Evolutionary conservation across 1,140 invertebrate species (phyloP).

Genomic region (Propsilocerus akamusi): DNA sequence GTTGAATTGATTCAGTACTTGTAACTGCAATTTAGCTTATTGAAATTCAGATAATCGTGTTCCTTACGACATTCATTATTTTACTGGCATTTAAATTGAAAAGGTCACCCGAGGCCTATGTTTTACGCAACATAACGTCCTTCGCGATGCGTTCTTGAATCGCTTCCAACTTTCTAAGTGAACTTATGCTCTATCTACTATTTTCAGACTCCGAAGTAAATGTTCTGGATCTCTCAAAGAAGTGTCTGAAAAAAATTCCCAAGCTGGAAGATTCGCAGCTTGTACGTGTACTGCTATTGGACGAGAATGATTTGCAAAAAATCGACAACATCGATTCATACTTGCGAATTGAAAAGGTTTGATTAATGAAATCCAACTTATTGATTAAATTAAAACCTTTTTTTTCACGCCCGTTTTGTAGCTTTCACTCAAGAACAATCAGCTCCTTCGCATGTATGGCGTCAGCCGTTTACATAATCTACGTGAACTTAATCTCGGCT

Average conservation of each 20-base stretch:
- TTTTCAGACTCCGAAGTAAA: constrained; percentile 7
- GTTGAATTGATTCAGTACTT: not conserved
- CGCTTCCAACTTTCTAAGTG: no score
- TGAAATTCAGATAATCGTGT: no score
- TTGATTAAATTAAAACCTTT: constrained; percentile 3
- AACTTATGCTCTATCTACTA: not conserved
- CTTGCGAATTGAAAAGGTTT: constrained; percentile 59
- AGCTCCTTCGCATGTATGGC: constrained; percentile 70
- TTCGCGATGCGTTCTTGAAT: no score
- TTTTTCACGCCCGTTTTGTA: constrained; percentile 25
- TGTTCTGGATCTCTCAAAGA: constrained; percentile 40
- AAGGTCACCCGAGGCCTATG: no score
- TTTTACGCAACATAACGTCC: no score
- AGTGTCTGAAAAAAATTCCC: constrained; percentile 52
- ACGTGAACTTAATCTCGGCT: constrained; percentile 61
- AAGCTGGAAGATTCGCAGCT: constrained; percentile 42
- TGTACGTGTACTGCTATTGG: constrained; percentile 54
- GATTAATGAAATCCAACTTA: constrained; percentile 3
- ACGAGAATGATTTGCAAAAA: constrained; percentile 72
- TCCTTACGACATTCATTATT: no score
- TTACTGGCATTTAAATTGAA: no score
- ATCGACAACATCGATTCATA: constrained; percentile 74
- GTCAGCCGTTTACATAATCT: constrained; percentile 60
- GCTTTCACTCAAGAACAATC: constrained; percentile 69
- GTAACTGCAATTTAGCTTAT: not conserved